Conservation (phyloP, 2,888 invertebrate genomes). For the Tholera decimalis region DNA sequence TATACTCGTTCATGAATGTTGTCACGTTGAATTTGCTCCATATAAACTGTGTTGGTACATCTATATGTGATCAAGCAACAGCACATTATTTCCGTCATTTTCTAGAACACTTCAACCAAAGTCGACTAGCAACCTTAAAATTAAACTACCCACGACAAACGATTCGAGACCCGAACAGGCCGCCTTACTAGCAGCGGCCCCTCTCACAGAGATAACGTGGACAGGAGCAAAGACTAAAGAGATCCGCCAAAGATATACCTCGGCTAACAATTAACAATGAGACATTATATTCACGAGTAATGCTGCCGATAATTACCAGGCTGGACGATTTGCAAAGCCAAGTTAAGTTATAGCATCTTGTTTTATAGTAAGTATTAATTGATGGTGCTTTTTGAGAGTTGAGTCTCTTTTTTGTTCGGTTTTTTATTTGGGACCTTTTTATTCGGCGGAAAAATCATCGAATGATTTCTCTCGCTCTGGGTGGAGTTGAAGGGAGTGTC, state of each 20-base stretch:
- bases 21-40: no score
- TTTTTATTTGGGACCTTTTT: no score
- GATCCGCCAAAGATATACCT: constrained; percentile 87
- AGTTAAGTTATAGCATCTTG: constrained; percentile 82
- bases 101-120: background rate
- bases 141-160: constrained; percentile 32
- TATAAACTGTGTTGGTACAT: no score
- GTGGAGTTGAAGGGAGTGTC: no score
- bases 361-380: constrained; percentile 64
- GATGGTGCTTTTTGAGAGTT: constrained; percentile 57
- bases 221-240: constrained; percentile 83
- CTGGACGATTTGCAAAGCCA: constrained; percentile 78
- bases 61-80: no score
- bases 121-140: constrained; percentile 9
- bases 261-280: constrained; percentile 90
- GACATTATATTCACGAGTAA: constrained; percentile 88
- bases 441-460: no score
- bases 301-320: constrained; percentile 88
- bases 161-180: constrained; percentile 61
- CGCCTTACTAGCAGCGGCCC: constrained; percentile 71
- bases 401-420: constrained; percentile 14
- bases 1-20: no score
- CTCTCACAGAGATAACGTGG: constrained; percentile 83
- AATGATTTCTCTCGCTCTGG: no score
- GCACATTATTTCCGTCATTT: background rate